Evolutionary conservation across 2,888 invertebrate species (phyloP), one percentile per base, ranked within the genome.

Genomic region (Rhagonycha lutea): DNA sequence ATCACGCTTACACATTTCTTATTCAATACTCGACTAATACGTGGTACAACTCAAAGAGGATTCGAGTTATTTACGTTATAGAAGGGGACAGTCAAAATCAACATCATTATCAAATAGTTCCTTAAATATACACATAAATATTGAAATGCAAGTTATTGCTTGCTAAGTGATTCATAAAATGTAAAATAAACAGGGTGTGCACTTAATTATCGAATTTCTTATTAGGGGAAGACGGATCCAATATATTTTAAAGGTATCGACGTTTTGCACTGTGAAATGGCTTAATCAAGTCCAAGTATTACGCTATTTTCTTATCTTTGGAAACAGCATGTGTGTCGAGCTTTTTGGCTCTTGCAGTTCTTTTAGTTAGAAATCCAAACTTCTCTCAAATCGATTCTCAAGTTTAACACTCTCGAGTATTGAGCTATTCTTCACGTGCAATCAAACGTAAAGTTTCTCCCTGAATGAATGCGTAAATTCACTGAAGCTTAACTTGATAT

Each of bases 371-470:
- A 73, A 78, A 68, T 75, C 78, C 77, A 76, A 81, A 78, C 77
- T 80, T 78, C 75, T 73, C 75, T 75, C 79, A 79, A 78, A 80
- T 81, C 81, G 80, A 81, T 80, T 80, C 79, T 74, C 75, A 81
- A 81, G 78, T 80, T 80, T 80, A 81, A 82, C 85, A 84, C 85
- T 85, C 82, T 80, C 81, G 82, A 84, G 84, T 85, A 84, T 85
- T 83, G 83, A 84, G 83, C 85, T 83, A 86, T 86, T 85, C 84
- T 86, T 85, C 86, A 85, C 84, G 84, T 84, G 85, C 86, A 86
- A 85, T 86, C 86, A 85, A 82, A 85, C 86, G 86, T 85, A 83
- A 85, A 86, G 81, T 85, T 86, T 86, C 85, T 84, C 85, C 84
- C 83, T 84, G 86, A 86, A 83, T 82, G 84, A 83, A 82, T 85